Evolutionary conservation across 37 sponge, comb jelly and placozoan genomes (phyloP), one percentile per base, ranked within the genome.

Genomic region (Mnemiopsis leidyi): DNA sequence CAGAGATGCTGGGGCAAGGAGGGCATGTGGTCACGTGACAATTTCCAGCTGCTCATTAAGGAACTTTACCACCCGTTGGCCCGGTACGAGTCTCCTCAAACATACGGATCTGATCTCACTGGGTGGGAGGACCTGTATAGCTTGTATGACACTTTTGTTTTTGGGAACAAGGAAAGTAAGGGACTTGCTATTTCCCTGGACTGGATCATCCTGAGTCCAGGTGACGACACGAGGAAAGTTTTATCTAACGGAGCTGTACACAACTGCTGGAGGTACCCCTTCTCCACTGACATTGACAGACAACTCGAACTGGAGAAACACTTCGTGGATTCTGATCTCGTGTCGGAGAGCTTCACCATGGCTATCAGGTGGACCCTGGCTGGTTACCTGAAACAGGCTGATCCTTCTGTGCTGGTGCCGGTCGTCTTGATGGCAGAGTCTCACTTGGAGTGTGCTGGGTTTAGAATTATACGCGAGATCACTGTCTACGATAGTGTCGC

Each of bases 41-140:
- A 25, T 1, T 69, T 69, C n/a, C 28, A 69, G 24, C 24, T n/a
- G 28, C 73, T 69, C 24, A 25, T 69, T 3, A 20, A 25, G n/a
- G 23, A 69, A 1, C 2, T 69, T 28, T 69, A 69, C 29, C 73
- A 69, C 73, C 73, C 73, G 2, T 25, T n/a, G 2, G 73, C 73
- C 73, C 73, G 73, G 29, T 69, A n/a, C 21, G 73, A 69, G 73
- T 69, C 73, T 69, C 73, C 73, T 25, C 73, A 69, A 69, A 69
- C 73, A 28, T 5, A 3, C 3, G 21, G 21, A 16, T n/a, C 24
- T 28, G 73, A 69, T 69, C n/a, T 69, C 1, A 25, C 29, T 21
- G 73, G 73, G 29, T 69, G 73, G 73, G n/a, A 20, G n/a, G 73
- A 25, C 2, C 24, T 69, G 29, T 5, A 1, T 3, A 25, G 23